Evolutionary conservation across 1,140 invertebrate species (phyloP).

Genomic region (Platyura marginata): DNA sequence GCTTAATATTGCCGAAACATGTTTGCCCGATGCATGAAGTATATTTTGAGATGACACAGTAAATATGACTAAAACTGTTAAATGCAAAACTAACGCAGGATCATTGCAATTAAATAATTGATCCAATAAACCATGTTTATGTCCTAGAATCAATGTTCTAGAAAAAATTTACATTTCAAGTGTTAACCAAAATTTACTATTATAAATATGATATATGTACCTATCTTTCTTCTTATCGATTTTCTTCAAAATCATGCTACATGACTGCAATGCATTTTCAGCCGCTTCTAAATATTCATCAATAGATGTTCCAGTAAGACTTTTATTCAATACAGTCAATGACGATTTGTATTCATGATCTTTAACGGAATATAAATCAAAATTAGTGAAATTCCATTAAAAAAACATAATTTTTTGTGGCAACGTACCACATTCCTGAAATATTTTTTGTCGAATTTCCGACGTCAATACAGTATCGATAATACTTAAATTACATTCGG

Average conservation of each 20-base stretch:
- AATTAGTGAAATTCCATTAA: too few relatives aligned
- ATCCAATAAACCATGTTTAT: constrained; percentile 62
- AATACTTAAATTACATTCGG: constrained; percentile 39
- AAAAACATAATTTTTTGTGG: too few relatives aligned
- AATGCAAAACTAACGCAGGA: constrained; percentile 66
- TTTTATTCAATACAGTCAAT: constrained; percentile 39
- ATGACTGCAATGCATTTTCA: constrained; percentile 48
- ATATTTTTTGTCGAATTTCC: constrained; percentile 46
- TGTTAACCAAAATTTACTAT: constrained; percentile 3
- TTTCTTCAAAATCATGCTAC: constrained; percentile 74
- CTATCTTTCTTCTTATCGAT: constrained; percentile 76
- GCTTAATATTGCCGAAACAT: constrained; percentile 60
- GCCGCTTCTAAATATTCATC: constrained; percentile 61
- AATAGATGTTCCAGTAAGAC: constrained; percentile 35
- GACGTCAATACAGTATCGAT: constrained; percentile 34
- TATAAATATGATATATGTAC: constrained; percentile 14
- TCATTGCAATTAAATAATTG: constrained; percentile 55
- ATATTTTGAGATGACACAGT: constrained; percentile 60
- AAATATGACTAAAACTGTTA: constrained; percentile 64
- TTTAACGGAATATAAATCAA: neutral
- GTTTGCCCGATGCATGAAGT: constrained; percentile 78
- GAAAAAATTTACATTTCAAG: constrained; percentile 4
- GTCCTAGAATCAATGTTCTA: constrained; percentile 46
- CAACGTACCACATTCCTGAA: constrained; percentile 30
- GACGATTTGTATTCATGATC: constrained; percentile 29